Conservation (phyloP, 2,888 invertebrate species). For the Megamerina dolium region DNA sequence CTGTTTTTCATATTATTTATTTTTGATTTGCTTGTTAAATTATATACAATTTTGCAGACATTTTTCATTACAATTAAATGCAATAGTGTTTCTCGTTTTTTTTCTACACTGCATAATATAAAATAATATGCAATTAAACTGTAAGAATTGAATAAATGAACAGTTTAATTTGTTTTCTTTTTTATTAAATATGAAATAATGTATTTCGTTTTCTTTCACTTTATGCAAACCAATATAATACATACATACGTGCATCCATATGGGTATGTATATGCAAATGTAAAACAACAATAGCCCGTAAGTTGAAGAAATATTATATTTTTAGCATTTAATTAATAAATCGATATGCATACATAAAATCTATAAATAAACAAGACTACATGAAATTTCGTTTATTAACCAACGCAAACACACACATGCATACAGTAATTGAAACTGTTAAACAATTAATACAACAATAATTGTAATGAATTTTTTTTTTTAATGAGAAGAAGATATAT, state of each 20-base stretch:
- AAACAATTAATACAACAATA: too few relatives aligned
- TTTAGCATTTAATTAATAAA: constrained; percentile 21
- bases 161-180: too few relatives aligned
- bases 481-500: too few relatives aligned
- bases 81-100: constrained; percentile 34
- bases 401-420: constrained; percentile 12
- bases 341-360: constrained; percentile 14
- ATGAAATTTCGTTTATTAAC: constrained; percentile 10
- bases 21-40: too few relatives aligned
- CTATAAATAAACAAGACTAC: constrained; percentile 13
- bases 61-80: constrained; percentile 2
- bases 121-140: constrained; percentile 3
- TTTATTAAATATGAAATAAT: too few relatives aligned
- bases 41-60: too few relatives aligned
- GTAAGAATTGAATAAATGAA: too few relatives aligned
- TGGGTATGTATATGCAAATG: background rate
- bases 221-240: too few relatives aligned
- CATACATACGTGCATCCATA: background rate
- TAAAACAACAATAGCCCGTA: constrained; percentile 37
- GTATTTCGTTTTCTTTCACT: too few relatives aligned
- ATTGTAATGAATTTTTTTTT: too few relatives aligned
- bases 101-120: constrained; percentile 18
- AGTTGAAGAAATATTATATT: constrained; percentile 26
- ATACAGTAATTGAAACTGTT: too few relatives aligned
- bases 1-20: too few relatives aligned